phyloP scores from a whole-genome alignment of 2,797 vertebrate genomes.

The Cuniculus paca region DNA sequence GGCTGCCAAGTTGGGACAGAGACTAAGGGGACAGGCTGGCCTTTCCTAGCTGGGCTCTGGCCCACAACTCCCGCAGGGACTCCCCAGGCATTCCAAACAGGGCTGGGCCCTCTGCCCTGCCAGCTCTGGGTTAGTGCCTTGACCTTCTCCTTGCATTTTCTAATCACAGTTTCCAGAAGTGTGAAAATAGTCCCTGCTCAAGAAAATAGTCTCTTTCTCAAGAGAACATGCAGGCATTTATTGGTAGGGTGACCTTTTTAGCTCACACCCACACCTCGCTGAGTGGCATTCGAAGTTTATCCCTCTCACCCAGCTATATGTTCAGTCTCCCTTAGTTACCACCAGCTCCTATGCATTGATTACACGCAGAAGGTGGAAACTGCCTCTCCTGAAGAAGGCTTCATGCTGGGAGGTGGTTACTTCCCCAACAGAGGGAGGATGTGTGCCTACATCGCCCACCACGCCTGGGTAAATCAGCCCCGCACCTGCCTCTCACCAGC shows the following conservation, averaged over 20 bases:
- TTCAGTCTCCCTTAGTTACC: background rate
- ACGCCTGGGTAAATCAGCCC: background rate
- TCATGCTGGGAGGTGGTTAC: background rate
- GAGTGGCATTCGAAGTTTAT: background rate
- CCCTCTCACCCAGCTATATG: background rate
- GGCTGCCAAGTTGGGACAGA: slow-evolving; percentile 37
- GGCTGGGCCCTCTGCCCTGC: background rate
- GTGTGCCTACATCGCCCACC: background rate
- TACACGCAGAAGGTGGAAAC: fast-evolving
- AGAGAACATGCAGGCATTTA: background rate
- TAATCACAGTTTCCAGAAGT: slow-evolving; percentile 57
- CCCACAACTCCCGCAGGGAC: background rate
- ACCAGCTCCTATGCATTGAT: no score
- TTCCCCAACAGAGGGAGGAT: background rate
- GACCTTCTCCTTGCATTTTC: slow-evolving; percentile 47
- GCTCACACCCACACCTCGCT: slow-evolving; percentile 11
- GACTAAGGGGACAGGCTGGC: slow-evolving; percentile 1
- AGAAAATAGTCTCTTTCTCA: slow-evolving; percentile 31
- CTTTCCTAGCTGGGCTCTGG: background rate
- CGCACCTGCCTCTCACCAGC: background rate
- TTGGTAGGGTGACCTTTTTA: slow-evolving; percentile 18
- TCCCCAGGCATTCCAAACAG: background rate
- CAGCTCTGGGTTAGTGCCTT: background rate
- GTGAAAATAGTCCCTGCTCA: slow-evolving; percentile 17
- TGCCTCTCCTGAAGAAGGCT: background rate